These are phyloP conservation scores for Stigmatopora nigra DNA, from an alignment of 2,113 vertebrate species.

Conservation along the genomic window DNA sequence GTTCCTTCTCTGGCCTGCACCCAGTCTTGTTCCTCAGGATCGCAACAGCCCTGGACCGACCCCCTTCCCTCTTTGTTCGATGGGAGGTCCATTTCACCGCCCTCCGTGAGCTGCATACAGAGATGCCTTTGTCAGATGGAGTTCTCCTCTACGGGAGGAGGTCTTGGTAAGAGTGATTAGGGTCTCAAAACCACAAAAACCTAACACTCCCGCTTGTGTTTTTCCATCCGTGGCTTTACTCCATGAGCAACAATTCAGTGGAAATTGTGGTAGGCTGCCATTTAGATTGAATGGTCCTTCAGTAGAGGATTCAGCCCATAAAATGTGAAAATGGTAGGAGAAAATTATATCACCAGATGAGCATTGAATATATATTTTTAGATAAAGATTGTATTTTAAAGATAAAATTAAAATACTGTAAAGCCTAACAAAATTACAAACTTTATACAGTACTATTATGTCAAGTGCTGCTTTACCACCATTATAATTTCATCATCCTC, in stretches of 20 bases:
- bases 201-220: constrained; percentile 36
- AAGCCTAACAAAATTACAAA: not conserved
- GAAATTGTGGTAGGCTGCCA: constrained; percentile 39
- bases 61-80: constrained; percentile 52
- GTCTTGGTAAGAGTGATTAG: constrained; percentile 39
- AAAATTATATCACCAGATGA: not conserved
- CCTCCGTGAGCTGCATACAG: constrained; percentile 60
- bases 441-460: not conserved
- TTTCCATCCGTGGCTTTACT: constrained; percentile 42
- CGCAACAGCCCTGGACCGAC: constrained; percentile 49
- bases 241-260: constrained; percentile 45
- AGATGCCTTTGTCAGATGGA: constrained; percentile 52
- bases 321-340: constrained; percentile 17
- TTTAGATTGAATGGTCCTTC: constrained; percentile 23
- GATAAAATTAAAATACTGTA: not conserved
- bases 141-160: constrained; percentile 37
- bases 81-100: constrained; percentile 53
- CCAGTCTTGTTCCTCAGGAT: constrained; percentile 54
- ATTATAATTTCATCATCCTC: not conserved
- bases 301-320: constrained; percentile 22
- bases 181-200: constrained; percentile 47
- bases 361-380: constrained; percentile 12
- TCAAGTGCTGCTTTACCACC: not conserved
- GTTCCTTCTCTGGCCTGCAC: constrained; percentile 53
- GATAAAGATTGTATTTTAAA: constrained; percentile 17